Evolutionary conservation across 2,113 vertebrate genomes (phyloP).

Genomic region (Callipepla californica): DNA sequence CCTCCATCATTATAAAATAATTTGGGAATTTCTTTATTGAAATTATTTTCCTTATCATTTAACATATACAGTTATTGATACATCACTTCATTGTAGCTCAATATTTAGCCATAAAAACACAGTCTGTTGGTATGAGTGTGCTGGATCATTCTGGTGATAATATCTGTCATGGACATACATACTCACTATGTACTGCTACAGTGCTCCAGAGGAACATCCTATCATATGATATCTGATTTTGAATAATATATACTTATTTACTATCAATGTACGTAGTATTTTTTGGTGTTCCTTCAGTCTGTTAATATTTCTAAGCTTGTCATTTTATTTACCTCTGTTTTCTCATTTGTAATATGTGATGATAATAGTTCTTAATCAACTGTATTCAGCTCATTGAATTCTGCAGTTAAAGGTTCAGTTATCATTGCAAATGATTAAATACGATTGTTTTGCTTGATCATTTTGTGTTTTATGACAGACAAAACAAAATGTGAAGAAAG

Average conservation of each 20-base stretch:
- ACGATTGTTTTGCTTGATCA: background rate
- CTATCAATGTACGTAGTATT: background rate
- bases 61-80: fast-evolving
- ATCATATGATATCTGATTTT: background rate
- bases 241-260: background rate
- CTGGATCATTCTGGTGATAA: background rate
- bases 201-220: background rate
- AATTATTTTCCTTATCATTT: background rate
- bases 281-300: background rate
- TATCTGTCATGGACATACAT: background rate
- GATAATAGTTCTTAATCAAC: background rate
- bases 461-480: background rate
- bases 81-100: background rate
- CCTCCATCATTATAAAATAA: background rate
- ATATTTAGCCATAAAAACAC: background rate
- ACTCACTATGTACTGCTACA: fast-evolving
- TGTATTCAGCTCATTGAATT: background rate
- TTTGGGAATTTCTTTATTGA: background rate
- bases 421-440: background rate
- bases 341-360: background rate
- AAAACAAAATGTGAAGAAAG: background rate
- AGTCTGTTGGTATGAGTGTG: background rate
- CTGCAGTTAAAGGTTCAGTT: background rate
- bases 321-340: background rate
- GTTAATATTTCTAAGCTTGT: background rate